phyloP scores from a whole-genome alignment of 37 sponge, comb jelly and placozoan genomes.

The Trichoplax adhaerens region DNA sequence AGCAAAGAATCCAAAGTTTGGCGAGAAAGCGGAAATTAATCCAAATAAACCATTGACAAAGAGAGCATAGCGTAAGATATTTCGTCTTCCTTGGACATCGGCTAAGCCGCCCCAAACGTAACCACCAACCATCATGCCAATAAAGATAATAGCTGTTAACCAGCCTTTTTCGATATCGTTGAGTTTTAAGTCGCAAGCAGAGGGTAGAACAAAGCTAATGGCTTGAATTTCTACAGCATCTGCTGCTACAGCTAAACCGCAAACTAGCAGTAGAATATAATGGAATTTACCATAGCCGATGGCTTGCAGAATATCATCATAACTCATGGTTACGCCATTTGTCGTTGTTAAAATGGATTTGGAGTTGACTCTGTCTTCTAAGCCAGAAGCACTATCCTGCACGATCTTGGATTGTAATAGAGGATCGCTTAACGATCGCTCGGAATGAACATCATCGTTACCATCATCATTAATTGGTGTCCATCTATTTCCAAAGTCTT shows the following conservation, averaged over 20 bases:
- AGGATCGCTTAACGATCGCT: too few relatives aligned
- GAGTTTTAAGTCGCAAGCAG: conserved; percentile 12
- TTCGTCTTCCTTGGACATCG: conserved; percentile 33
- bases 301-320: conserved; percentile 34
- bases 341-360: too few relatives aligned
- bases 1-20: conserved; percentile 24
- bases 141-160: conserved; percentile 29
- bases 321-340: conserved; percentile 20
- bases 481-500: too few relatives aligned
- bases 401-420: too few relatives aligned
- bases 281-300: conserved; percentile 47
- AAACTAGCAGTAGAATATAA: conserved; percentile 16
- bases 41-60: conserved; percentile 31
- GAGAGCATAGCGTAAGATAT: conserved; percentile 25
- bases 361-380: too few relatives aligned
- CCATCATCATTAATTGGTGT: too few relatives aligned
- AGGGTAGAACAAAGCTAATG: conserved; percentile 29
- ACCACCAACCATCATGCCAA: conserved; percentile 55
- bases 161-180: background rate
- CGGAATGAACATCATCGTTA: too few relatives aligned
- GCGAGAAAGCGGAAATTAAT: conserved; percentile 27
- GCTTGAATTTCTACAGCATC: conserved; percentile 47
- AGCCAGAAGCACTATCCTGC: too few relatives aligned
- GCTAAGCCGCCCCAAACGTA: conserved; percentile 44
- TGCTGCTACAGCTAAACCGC: conserved; percentile 40